These are phyloP conservation scores for Syngnathus acus DNA, from an alignment of 2,797 vertebrate genomes.

Conservation along the genomic window DNA sequence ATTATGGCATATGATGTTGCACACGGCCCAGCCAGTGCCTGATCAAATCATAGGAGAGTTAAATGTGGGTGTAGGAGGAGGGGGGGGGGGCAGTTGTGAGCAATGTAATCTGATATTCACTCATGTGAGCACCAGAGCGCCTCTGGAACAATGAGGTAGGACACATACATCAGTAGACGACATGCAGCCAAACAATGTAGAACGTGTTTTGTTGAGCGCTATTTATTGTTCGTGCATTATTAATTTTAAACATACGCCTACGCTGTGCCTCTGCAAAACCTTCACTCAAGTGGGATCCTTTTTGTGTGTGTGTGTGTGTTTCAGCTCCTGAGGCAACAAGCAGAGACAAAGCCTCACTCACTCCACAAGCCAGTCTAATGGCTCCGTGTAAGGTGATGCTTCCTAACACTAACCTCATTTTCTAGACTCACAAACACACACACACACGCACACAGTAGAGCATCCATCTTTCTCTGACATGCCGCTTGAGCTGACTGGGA, in stretches of 20 bases:
- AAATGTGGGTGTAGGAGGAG: conserved; percentile 26
- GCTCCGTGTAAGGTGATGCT: conserved; percentile 50
- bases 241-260: conserved; percentile 39
- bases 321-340: conserved; percentile 31
- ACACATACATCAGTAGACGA: neutral
- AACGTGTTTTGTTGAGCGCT: conserved; percentile 12
- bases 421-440: conserved; percentile 6
- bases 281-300: conserved; percentile 16
- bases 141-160: conserved; percentile 18
- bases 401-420: conserved; percentile 24
- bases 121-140: conserved; percentile 28
- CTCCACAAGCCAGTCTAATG: conserved; percentile 47
- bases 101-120: conserved; percentile 54
- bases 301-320: neutral
- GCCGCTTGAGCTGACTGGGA: neutral
- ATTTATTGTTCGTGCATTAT: conserved; percentile 53
- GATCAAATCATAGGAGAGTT: conserved; percentile 48
- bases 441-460: neutral
- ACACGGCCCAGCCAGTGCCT: conserved; percentile 30
- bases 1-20: conserved; percentile 42
- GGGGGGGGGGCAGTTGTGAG: conserved; percentile 39
- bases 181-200: neutral
- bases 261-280: conserved; percentile 12
- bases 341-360: conserved; percentile 46
- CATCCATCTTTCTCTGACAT: conserved; percentile 1